Evolutionary conservation across 2,888 invertebrate species (phyloP).

Genomic region (Drosophila nr. fundita): DNA sequence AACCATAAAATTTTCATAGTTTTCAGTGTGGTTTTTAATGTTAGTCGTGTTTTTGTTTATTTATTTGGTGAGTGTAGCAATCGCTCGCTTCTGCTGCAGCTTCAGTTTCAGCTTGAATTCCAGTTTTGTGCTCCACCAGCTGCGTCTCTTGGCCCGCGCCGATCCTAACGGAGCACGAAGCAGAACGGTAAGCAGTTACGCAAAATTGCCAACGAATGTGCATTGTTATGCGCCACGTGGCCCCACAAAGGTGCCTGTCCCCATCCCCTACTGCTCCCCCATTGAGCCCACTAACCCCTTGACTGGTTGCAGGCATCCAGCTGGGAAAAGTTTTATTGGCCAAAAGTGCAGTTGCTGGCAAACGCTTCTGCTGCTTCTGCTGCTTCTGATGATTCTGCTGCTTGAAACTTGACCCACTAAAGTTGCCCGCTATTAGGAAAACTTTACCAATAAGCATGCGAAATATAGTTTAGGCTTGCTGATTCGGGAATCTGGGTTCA

Average conservation of each 20-base stretch:
- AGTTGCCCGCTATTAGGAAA: conserved; percentile 54
- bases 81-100: conserved; percentile 5
- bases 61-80: background rate
- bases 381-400: conserved; percentile 28
- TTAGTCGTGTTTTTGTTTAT: background rate
- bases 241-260: conserved; percentile 55
- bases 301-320: conserved; percentile 40
- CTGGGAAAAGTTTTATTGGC: conserved; percentile 72
- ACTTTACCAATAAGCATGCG: conserved; percentile 69
- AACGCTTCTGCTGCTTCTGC: background rate
- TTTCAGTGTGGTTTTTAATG: background rate
- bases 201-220: conserved; percentile 77
- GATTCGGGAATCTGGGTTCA: background rate
- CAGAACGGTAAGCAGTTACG: conserved; percentile 75
- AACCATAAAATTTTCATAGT: background rate
- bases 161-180: conserved; percentile 74
- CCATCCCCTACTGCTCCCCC: background rate
- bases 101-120: conserved; percentile 1
- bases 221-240: conserved; percentile 78
- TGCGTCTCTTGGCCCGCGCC: conserved; percentile 13
- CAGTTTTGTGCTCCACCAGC: background rate
- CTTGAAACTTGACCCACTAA: conserved; percentile 69
- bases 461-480: conserved; percentile 31
- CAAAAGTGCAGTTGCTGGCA: conserved; percentile 54
- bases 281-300: background rate